These are phyloP conservation scores for Ephestia elutella DNA, from an alignment of 1,140 invertebrate species.

Conservation along the genomic window DNA sequence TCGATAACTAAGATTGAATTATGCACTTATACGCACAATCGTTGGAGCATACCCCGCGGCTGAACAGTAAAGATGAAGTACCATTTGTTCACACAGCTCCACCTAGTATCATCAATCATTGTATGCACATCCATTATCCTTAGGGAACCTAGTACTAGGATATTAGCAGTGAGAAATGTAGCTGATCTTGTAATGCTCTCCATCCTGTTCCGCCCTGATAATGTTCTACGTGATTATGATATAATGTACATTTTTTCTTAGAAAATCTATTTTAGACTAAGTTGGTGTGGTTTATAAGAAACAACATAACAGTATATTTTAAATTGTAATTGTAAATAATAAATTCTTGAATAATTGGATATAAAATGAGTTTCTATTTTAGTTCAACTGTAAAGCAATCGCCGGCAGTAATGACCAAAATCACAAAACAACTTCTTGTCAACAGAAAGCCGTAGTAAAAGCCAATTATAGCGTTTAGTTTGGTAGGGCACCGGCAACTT, in stretches of 20 bases:
- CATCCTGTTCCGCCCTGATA: conserved; percentile 2
- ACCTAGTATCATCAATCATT: conserved; percentile 8
- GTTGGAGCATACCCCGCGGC: not conserved
- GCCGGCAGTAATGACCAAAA: not conserved
- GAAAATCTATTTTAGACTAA: too few relatives aligned
- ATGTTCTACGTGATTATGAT: not conserved
- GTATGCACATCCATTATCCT: conserved; percentile 7
- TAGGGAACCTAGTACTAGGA: conserved; percentile 2
- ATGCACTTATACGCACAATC: not conserved
- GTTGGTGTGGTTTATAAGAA: not conserved
- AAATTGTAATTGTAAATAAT: too few relatives aligned
- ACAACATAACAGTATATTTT: too few relatives aligned
- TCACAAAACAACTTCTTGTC: not conserved
- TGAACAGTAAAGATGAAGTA: conserved; percentile 5
- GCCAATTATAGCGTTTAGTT: not conserved
- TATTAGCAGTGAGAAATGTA: conserved; percentile 8
- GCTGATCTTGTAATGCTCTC: not conserved
- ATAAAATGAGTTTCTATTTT: not conserved
- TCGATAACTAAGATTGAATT: not conserved
- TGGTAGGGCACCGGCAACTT: not conserved
- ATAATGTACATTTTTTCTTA: not conserved
- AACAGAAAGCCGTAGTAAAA: not conserved
- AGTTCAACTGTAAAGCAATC: not conserved
- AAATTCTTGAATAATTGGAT: not conserved
- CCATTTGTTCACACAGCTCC: conserved; percentile 9